Conservation (phyloP, 30 jellyfish, hydroid and myxozoan species). For the Catostylus mosaicus region DNA sequence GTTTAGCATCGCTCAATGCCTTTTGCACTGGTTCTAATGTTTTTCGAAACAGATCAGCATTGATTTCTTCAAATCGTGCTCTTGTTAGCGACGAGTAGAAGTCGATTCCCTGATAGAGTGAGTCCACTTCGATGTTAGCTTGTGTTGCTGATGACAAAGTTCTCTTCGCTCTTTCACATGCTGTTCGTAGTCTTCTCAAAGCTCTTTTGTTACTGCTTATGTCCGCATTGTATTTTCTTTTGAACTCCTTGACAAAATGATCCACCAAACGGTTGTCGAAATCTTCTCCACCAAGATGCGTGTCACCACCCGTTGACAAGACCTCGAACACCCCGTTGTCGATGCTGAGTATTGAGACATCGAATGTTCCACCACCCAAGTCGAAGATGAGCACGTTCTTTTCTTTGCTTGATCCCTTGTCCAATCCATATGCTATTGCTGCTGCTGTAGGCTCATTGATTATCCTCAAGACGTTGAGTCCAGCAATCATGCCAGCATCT, state of each 20-base stretch:
- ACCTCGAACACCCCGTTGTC: conserved; percentile 89
- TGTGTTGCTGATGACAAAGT: conserved; percentile 91
- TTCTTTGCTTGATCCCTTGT: conserved; percentile 54
- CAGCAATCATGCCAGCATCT: conserved; percentile 91
- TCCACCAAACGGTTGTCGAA: conserved; percentile 74
- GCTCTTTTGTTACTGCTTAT: conserved; percentile 81
- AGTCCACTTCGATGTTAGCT: conserved; percentile 93
- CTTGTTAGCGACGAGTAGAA: conserved; percentile 83
- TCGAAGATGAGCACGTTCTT: conserved; percentile 75
- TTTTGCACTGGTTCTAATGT: conserved; percentile 81
- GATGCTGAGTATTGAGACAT: conserved; percentile 74
- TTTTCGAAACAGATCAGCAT: conserved; percentile 64
- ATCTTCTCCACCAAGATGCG: conserved; percentile 95
- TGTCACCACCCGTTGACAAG: conserved; percentile 80
- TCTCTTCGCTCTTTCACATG: conserved; percentile 96
- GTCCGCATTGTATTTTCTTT: conserved; percentile 78
- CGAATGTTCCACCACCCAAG: conserved; percentile 97
- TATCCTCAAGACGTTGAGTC: conserved; percentile 79
- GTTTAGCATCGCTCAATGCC: conserved; percentile 78
- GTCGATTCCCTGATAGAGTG: conserved; percentile 93
- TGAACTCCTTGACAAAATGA: conserved; percentile 72
- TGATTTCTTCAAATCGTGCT: conserved; percentile 91
- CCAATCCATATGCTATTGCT: conserved; percentile 92
- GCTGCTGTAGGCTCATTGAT: conserved; percentile 98
- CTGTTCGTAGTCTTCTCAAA: conserved; percentile 87